Evolutionary conservation across 2,888 invertebrate species (phyloP).

Genomic region (Lacanobia oleracea): DNA sequence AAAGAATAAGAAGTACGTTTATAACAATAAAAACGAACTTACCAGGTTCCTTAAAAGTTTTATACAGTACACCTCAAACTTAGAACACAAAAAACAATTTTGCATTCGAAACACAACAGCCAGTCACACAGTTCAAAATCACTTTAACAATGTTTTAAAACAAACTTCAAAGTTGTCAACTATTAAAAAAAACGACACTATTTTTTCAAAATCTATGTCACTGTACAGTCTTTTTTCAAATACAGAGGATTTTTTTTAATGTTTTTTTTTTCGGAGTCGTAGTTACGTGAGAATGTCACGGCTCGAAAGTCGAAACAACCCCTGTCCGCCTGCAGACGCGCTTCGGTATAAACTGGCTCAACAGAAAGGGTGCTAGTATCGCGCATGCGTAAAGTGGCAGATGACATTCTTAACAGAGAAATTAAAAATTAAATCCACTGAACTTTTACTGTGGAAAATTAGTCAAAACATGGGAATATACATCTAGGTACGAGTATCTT

Average conservation of each 20-base stretch:
- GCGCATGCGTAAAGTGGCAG: slow-evolving; percentile 62
- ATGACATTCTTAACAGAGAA: slow-evolving; percentile 33
- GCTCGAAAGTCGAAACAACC: slow-evolving; percentile 30
- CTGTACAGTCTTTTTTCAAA: slow-evolving; percentile 4
- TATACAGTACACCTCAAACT: slow-evolving; percentile 34
- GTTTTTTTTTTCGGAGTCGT: slow-evolving; percentile 31
- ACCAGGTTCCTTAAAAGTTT: slow-evolving; percentile 37
- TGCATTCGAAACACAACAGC: slow-evolving; percentile 36
- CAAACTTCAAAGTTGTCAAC: slow-evolving; percentile 20
- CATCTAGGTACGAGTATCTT: too few relatives aligned
- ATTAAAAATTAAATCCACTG: slow-evolving; percentile 32
- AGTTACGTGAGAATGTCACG: slow-evolving; percentile 44
- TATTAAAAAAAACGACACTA: slow-evolving; percentile 17
- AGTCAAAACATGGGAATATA: neutral
- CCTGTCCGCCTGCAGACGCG: slow-evolving; percentile 60
- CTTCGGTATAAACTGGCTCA: slow-evolving; percentile 66
- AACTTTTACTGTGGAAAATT: slow-evolving; percentile 1
- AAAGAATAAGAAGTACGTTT: neutral
- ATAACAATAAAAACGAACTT: slow-evolving; percentile 36
- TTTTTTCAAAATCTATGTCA: slow-evolving; percentile 9
- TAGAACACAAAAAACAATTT: slow-evolving; percentile 35
- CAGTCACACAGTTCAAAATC: slow-evolving; percentile 52
- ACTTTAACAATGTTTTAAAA: slow-evolving; percentile 46
- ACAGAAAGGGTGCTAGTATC: slow-evolving; percentile 48
- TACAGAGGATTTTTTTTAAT: neutral